A percentile compares a stretch with the other conserved stretches of the same genome.
phyloP scores from a whole-genome alignment of 2,888 invertebrate genomes.

The Scaptomyza cyrtandrae region DNA sequence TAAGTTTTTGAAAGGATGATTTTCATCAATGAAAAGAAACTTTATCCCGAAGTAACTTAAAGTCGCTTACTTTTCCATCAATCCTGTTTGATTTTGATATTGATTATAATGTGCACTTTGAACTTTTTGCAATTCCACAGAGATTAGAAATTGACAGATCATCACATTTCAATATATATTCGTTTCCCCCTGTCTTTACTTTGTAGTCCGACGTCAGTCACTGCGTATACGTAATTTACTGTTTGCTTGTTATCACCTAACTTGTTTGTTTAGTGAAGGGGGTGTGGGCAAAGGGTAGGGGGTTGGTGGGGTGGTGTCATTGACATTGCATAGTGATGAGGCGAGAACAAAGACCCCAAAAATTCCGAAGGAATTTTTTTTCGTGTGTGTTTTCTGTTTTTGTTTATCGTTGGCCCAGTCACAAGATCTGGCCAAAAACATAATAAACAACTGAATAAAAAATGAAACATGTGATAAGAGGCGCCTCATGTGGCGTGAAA shows the following conservation, averaged over 20 bases:
- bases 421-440: constrained; percentile 37
- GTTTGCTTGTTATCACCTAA: constrained; percentile 47
- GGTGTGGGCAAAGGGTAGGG: too few species aligned
- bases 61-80: neutral
- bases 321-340: constrained; percentile 46
- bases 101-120: neutral
- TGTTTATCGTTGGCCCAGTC: constrained; percentile 35
- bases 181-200: neutral
- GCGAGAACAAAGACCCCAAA: neutral
- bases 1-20: too few species aligned
- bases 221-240: constrained; percentile 58
- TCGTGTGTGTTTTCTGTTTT: too few species aligned
- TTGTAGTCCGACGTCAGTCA: neutral
- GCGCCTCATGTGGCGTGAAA: constrained; percentile 29
- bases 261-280: constrained; percentile 10
- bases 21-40: neutral
- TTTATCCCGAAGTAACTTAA: neutral
- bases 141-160: constrained; percentile 2
- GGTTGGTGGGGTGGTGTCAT: constrained; percentile 1
- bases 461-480: constrained; percentile 30
- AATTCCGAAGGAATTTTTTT: too few species aligned
- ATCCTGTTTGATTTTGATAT: neutral
- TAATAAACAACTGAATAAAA: neutral
- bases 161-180: neutral
- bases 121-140: constrained; percentile 8